Evolutionary conservation across 2,113 vertebrate genomes (phyloP).

Genomic region (Peromyscus californicus): DNA sequence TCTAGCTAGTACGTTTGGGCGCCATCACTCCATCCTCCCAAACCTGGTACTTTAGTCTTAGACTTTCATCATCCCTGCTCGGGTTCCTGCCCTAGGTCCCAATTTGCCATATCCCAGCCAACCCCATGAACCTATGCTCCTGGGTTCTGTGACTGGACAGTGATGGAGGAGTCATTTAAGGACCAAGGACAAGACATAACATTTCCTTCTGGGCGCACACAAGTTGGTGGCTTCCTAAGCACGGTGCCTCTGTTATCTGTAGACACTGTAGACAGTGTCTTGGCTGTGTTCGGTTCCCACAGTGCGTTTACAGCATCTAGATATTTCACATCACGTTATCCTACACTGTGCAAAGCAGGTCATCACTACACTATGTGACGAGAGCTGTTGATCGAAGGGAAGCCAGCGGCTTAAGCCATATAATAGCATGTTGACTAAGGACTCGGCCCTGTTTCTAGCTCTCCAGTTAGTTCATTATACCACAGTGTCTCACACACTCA

Average conservation of each 20-base stretch:
- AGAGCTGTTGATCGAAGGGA: neutral
- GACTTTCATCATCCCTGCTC: neutral
- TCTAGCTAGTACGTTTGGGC: neutral
- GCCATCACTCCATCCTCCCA: neutral
- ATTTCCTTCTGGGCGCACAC: conserved; percentile 16
- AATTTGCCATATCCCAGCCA: neutral
- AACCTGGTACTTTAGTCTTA: neutral
- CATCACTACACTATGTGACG: neutral
- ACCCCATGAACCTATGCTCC: neutral
- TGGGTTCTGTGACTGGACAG: neutral
- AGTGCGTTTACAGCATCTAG: neutral
- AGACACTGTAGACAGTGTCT: neutral
- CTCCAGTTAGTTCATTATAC: neutral
- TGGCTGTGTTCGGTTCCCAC: no score
- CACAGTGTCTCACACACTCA: neutral
- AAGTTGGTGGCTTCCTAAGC: neutral
- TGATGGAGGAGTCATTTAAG: neutral
- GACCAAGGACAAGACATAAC: neutral
- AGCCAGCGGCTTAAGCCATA: neutral
- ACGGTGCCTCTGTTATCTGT: neutral
- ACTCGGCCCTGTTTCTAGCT: neutral
- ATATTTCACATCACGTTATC: neutral
- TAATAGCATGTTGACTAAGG: neutral
- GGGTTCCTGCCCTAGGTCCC: rapidly evolving
- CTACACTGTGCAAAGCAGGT: neutral